Conservation (phyloP, 2,888 invertebrate genomes). For the Callimorpha dominula region DNA sequence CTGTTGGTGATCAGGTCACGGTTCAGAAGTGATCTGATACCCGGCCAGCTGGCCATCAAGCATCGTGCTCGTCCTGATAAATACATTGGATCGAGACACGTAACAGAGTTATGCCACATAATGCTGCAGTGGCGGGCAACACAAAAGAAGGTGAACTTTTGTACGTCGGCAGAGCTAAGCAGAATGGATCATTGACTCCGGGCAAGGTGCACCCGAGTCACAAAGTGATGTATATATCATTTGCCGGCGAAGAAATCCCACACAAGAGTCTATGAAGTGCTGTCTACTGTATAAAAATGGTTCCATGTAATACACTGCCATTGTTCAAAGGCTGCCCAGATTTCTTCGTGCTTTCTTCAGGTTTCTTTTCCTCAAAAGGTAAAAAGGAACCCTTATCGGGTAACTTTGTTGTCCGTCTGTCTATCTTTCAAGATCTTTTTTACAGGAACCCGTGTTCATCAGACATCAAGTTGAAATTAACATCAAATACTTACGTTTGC, state of each 20-base stretch:
- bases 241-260: slow-evolving; percentile 72
- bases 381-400: too few relatives aligned
- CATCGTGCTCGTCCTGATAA: too few relatives aligned
- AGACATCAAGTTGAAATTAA: too few relatives aligned
- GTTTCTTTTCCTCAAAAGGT: neutral
- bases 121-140: slow-evolving; percentile 83
- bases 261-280: slow-evolving; percentile 71
- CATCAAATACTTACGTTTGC: too few relatives aligned
- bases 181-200: slow-evolving; percentile 85
- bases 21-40: too few relatives aligned
- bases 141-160: slow-evolving; percentile 80
- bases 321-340: neutral
- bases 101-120: slow-evolving; percentile 74
- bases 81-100: too few relatives aligned
- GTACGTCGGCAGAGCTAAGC: slow-evolving; percentile 84
- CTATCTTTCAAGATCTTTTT: too few relatives aligned
- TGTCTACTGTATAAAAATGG: slow-evolving; percentile 63
- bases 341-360: neutral
- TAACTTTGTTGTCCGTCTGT: too few relatives aligned
- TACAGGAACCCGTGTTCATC: too few relatives aligned
- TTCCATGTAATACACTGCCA: neutral
- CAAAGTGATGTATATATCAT: slow-evolving; percentile 74
- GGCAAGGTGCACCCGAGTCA: slow-evolving; percentile 84
- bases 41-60: too few relatives aligned
- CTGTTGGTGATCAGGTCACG: too few relatives aligned